A percentile compares a stretch with the other conserved stretches of the same genome.
These are phyloP conservation scores for Drosophila truncata DNA, from an alignment of 1,140 invertebrate species.

Conservation along the genomic window DNA sequence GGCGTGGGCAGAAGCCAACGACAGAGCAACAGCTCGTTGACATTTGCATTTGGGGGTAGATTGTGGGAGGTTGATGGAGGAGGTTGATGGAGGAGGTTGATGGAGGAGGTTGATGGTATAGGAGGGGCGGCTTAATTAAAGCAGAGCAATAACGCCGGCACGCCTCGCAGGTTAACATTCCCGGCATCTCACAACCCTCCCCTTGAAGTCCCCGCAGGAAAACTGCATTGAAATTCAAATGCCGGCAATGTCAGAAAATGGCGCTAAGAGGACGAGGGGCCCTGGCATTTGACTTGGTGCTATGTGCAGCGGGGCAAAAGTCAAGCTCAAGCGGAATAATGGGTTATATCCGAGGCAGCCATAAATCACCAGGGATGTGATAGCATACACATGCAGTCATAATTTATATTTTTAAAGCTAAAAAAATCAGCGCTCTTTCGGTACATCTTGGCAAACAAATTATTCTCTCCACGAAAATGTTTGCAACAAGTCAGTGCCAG, in stretches of 20 bases:
- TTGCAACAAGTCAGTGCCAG: constrained; percentile 60
- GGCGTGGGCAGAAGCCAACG: constrained; percentile 35
- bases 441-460: constrained; percentile 35
- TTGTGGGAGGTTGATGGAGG: constrained; percentile 3
- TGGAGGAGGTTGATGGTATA: background rate
- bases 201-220: constrained; percentile 22
- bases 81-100: background rate
- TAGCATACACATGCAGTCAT: constrained; percentile 18
- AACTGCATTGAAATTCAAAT: constrained; percentile 72
- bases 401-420: constrained; percentile 44
- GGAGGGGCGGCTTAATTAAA: constrained; percentile 65
- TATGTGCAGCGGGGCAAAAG: constrained; percentile 16
- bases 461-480: constrained; percentile 35
- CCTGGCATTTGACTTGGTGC: constrained; percentile 20
- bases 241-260: constrained; percentile 67
- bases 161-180: constrained; percentile 61
- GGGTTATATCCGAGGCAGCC: background rate
- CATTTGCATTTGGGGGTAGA: constrained; percentile 61
- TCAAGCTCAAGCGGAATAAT: constrained; percentile 15
- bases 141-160: constrained; percentile 65
- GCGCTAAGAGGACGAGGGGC: constrained; percentile 14
- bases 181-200: background rate
- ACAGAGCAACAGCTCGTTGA: constrained; percentile 47
- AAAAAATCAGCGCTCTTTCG: constrained; percentile 16
- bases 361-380: constrained; percentile 30